These are phyloP conservation scores for Eulithis prunata DNA, from an alignment of 2,888 invertebrate species.

Conservation along the genomic window DNA sequence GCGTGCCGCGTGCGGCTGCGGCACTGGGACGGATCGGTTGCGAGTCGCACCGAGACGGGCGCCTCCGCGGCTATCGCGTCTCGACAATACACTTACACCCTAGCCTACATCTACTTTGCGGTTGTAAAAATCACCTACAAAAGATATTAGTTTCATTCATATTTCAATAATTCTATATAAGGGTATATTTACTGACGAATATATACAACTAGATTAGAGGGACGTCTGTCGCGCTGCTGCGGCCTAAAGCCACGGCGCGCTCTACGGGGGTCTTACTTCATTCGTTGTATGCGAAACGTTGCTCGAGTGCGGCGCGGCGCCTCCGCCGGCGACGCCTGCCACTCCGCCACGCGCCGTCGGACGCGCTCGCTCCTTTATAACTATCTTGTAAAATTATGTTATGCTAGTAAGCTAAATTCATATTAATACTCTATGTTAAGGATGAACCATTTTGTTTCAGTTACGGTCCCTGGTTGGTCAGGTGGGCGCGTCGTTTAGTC, in stretches of 20 bases:
- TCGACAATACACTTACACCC: constrained; percentile 75
- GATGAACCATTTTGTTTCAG: constrained; percentile 69
- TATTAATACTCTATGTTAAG: constrained; percentile 81
- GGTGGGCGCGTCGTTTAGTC: constrained; percentile 49
- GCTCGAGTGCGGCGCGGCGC: constrained; percentile 72
- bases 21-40: constrained; percentile 82
- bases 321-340: constrained; percentile 48
- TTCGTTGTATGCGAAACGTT: constrained; percentile 85
- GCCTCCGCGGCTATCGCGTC: constrained; percentile 73
- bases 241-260: constrained; percentile 68
- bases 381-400: constrained; percentile 75
- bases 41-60: constrained; percentile 75
- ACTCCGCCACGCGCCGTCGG: constrained; percentile 38
- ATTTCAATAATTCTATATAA: constrained; percentile 82
- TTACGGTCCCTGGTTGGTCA: constrained; percentile 76
- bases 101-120: constrained; percentile 79
- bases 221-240: constrained; percentile 77
- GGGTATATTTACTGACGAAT: constrained; percentile 81
- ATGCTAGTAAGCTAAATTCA: constrained; percentile 81
- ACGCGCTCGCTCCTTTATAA: constrained; percentile 57
- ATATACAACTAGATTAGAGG: constrained; percentile 77
- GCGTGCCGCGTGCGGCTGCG: constrained; percentile 58
- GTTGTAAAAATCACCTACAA: constrained; percentile 85
- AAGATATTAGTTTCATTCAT: constrained; percentile 85
- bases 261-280: constrained; percentile 80